phyloP scores from a whole-genome alignment of 2,113 vertebrate genomes.

The Gobio gobio region DNA sequence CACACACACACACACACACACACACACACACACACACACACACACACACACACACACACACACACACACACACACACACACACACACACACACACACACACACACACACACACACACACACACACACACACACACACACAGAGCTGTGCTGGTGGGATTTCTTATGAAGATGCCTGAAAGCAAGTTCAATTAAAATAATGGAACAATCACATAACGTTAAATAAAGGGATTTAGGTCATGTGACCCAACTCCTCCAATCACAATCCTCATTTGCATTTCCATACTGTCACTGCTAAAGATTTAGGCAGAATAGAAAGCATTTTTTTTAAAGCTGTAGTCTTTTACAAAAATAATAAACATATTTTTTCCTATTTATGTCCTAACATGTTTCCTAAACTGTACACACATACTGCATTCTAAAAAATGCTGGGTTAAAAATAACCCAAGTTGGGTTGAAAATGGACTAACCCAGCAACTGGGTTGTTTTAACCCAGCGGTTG shows the following conservation, averaged over 20 bases:
- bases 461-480: no score
- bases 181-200: neutral
- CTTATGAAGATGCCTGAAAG: neutral
- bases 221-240: neutral
- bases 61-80: neutral
- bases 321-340: no score
- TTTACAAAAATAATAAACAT: no score
- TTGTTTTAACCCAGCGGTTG: no score
- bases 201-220: neutral
- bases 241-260: conserved; percentile 1
- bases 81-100: neutral
- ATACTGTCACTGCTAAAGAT: neutral
- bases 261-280: neutral
- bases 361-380: no score
- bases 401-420: no score
- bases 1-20: neutral
- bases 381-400: no score
- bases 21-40: neutral
- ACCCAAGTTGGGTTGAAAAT: no score
- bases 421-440: no score
- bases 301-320: neutral
- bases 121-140: neutral
- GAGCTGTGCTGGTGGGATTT: neutral
- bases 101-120: neutral
- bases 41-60: neutral